These are phyloP conservation scores for Olivierus martensii DNA, from an alignment of 1,140 invertebrate genomes.

Conservation along the genomic window DNA sequence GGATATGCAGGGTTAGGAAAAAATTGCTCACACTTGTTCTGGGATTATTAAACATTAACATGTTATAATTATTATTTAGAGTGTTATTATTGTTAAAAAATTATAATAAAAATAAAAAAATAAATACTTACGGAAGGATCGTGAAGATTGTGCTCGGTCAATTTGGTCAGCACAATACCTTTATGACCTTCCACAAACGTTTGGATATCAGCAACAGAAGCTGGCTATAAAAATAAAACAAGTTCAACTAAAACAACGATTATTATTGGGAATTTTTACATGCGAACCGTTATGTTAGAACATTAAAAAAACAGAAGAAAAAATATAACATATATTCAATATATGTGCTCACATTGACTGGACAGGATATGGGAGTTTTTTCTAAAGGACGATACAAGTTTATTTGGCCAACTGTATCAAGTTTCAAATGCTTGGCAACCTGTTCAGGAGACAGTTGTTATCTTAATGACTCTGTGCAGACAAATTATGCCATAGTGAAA, in stretches of 20 bases:
- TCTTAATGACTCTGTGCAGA: too few relatives aligned
- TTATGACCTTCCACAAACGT: slow-evolving; percentile 10
- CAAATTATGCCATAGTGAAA: not conserved
- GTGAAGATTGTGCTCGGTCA: slow-evolving; percentile 17
- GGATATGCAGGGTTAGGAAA: too few relatives aligned
- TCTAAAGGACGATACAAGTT: slow-evolving; percentile 9
- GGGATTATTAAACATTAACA: too few relatives aligned
- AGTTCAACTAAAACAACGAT: too few relatives aligned
- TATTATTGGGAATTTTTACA: too few relatives aligned
- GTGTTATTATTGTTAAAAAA: too few relatives aligned
- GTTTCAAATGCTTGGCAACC: slow-evolving; percentile 17
- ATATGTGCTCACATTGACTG: slow-evolving; percentile 7
- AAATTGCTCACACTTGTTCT: too few relatives aligned
- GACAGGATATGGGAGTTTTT: slow-evolving; percentile 13
- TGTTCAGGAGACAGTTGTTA: not conserved
- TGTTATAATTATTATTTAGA: too few relatives aligned
- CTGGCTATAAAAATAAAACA: slow-evolving; percentile 5
- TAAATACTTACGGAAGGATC: slow-evolving; percentile 12
- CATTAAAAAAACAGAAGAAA: not conserved
- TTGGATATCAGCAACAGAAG: slow-evolving; percentile 15
- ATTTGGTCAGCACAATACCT: slow-evolving; percentile 13
- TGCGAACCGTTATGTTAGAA: too few relatives aligned
- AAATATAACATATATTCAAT: not conserved
- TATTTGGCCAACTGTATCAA: slow-evolving; percentile 16
- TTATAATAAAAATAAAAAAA: not conserved